These are phyloP conservation scores for Opisthocomus hoazin DNA, from an alignment of 2,113 vertebrate species.

Conservation along the genomic window DNA sequence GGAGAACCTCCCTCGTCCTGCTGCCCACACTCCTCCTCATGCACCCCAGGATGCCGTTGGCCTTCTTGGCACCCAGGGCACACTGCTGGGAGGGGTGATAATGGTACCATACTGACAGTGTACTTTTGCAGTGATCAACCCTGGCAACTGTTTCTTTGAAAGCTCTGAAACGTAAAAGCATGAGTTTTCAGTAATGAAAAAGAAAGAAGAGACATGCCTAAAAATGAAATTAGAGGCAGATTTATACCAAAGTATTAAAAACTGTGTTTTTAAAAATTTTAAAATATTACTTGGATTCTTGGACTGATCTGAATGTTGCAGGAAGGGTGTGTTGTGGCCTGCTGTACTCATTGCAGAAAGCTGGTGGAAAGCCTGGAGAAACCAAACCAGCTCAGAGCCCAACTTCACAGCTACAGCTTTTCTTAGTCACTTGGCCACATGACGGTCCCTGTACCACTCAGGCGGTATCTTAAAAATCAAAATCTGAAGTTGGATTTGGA, in stretches of 20 bases:
- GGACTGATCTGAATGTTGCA: neutral
- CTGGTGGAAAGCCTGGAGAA: neutral
- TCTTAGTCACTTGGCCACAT: neutral
- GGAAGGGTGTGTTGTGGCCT: neutral
- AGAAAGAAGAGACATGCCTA: neutral
- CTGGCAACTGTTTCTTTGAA: neutral
- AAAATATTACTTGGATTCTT: neutral
- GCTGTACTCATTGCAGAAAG: neutral
- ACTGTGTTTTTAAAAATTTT: neutral
- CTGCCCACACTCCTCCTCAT: too few relatives aligned
- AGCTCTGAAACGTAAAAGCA: neutral
- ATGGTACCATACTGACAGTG: neutral
- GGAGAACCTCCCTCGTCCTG: too few relatives aligned
- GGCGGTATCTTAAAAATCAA: neutral
- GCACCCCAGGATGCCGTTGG: too few relatives aligned
- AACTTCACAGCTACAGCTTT: neutral
- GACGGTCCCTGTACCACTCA: neutral
- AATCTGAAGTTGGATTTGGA: neutral
- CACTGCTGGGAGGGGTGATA: slow-evolving; percentile 25
- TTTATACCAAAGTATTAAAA: neutral
- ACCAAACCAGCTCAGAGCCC: neutral
- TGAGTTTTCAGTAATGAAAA: neutral
- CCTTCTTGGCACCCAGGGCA: too few relatives aligned
- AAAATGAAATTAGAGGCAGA: neutral
- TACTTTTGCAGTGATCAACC: neutral